Base-by-base conservation (phyloP, 1,140 invertebrate species). In the Trichoplusia ni region DNA sequence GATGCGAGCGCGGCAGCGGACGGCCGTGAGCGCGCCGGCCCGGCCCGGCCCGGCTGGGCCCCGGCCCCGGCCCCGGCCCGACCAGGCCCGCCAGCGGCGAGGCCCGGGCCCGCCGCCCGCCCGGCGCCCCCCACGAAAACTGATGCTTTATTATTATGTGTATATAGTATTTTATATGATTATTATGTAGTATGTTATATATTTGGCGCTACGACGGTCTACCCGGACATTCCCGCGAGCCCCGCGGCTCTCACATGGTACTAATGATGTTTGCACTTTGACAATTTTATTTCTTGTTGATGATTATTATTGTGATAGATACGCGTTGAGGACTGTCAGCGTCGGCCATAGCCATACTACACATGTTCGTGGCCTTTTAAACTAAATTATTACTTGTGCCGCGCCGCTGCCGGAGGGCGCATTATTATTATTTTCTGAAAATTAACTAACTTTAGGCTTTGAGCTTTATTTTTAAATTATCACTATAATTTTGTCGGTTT, bases 1-100 rank as follows among this genome's bases (percentile, higher is more conserved):
- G 84, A 87, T 87, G 78, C 70, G 76, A 67, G 65, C 61, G 70
- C 71, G 25, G 44, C 42, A 33, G 27, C 25, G 16, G 18, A 5
- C n/a, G 14, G 9, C 9, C 58, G 53, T 65, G 51, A 64, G 21
- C 53, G 38, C 53, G 42, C 44, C 61, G 18, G 44, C 38, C 4
- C 38, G 11, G 38, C 25, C 7, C 25, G 0, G 23, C 11, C 0
- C 40, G 44, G 25, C 14, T 16, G 7, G 29, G 29, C 46, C 16
- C 8, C 18, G 27, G 47, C 25, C 44, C 6, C 46, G 29, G 25
- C 25, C 29, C 16, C 42, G 25, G 18, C 27, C 46, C 8, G 29
- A 25, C 13, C 46, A 6, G 23, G 23, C 25, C n/a, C 38, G 7
- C n/a, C 38, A 21, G 3, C 16, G 38, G 16, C 38, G 18, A 2